Conservation (phyloP, 2,797 vertebrate genomes). For the Spondyliosoma cantharus region DNA sequence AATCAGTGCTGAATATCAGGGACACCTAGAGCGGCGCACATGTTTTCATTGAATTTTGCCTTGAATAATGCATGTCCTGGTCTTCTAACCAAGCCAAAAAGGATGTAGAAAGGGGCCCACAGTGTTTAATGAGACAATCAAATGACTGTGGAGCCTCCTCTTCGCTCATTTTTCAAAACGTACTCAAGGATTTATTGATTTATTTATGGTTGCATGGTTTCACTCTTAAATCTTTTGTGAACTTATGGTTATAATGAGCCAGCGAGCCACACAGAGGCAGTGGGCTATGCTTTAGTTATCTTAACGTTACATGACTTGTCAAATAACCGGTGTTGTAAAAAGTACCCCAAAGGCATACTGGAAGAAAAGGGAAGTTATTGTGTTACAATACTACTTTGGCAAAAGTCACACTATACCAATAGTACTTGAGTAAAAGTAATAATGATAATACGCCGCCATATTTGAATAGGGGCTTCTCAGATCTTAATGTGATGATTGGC, state of each 20-base stretch:
- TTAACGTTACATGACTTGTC: no score
- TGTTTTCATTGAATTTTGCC: conserved; percentile 3
- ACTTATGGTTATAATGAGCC: conserved; percentile 1
- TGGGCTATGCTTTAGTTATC: background rate
- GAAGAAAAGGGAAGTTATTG: no score
- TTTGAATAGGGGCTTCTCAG: background rate
- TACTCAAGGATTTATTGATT: conserved; percentile 6
- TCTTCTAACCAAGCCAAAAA: background rate
- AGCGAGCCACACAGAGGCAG: background rate
- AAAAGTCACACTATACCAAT: no score
- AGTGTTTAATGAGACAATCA: background rate
- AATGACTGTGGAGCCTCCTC: background rate
- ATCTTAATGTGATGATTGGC: background rate
- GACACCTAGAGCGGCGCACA: background rate
- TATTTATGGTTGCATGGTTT: background rate
- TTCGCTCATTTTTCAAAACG: background rate
- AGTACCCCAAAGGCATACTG: no score
- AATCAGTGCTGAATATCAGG: background rate
- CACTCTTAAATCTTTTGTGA: background rate
- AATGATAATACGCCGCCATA: background rate
- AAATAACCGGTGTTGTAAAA: no score
- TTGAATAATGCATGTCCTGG: background rate
- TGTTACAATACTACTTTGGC: no score
- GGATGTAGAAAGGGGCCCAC: background rate
- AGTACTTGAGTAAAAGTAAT: no score